Evolutionary conservation across 1,140 invertebrate species (phyloP).

Genomic region (Ceratina australensis): DNA sequence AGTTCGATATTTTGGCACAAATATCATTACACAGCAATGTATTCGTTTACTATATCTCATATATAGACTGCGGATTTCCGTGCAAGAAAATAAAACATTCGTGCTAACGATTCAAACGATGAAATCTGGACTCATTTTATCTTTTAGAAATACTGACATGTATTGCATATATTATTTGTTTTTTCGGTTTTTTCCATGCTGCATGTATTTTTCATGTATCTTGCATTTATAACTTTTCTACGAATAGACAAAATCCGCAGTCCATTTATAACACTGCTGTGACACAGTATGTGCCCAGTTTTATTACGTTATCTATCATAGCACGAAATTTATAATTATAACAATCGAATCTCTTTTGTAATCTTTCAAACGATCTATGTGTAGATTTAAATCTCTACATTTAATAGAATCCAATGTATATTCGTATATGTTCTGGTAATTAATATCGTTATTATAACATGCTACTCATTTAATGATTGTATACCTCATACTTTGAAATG

Average conservation of each 20-base stretch:
- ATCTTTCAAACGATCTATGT: background rate
- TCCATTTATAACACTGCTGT: conserved; percentile 9
- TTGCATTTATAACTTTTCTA: too few species aligned
- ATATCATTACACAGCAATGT: background rate
- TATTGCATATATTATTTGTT: too few species aligned
- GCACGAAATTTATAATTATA: conserved; percentile 1
- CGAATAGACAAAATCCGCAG: too few species aligned
- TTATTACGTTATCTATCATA: conserved; percentile 8
- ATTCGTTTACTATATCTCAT: too few species aligned
- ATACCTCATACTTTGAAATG: conserved; percentile 27
- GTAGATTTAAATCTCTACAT: background rate
- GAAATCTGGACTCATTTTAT: too few species aligned
- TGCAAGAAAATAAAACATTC: too few species aligned
- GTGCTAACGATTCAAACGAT: too few species aligned
- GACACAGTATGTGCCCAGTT: background rate
- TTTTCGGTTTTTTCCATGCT: too few species aligned
- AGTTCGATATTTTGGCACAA: too few species aligned
- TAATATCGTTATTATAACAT: conserved; percentile 16
- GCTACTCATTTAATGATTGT: conserved; percentile 25
- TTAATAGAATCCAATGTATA: background rate
- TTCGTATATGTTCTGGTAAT: conserved; percentile 1
- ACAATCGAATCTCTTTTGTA: background rate
- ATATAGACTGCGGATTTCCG: too few species aligned
- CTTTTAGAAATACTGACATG: too few species aligned
- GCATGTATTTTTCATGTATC: too few species aligned